Base-by-base conservation (phyloP, 2,888 invertebrate genomes). In the Nomada hirtipes region DNA sequence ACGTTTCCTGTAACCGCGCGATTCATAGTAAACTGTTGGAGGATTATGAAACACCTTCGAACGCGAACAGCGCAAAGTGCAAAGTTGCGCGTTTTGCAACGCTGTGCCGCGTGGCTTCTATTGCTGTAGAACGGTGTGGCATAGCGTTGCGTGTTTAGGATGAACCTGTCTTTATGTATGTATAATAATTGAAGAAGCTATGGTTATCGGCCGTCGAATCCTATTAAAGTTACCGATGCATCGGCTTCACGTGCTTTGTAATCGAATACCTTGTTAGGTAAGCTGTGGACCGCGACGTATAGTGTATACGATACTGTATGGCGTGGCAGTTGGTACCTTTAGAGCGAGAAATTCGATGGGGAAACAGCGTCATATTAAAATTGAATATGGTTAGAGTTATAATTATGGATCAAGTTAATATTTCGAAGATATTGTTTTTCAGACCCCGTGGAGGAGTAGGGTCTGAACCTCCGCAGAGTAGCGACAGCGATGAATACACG, bases 401-500 rank as follows among this genome's bases (percentile, higher is more conserved):
- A 20, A 36, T 60, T 4, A 0, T 60, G 11, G 60, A 52, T 3
- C 50, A 42, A 7, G 13, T 44, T 65, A 63, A 77, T 63, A 63
- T 68, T 36, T 61, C 36, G 26, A 26, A 61, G 57, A n/a, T 50
- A 7, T 26, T 20, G 36, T 11, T 59, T 29, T 92, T 64, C 83
- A 93, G 93, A 90, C 93, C 93, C 90, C 93, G 92, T 87, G 90
- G 91, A 85, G 91, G 91, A 84, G 91, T 91, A 85, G 91, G 92
- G 76, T 89, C 91, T 85, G 93, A 93, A 88, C 90, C 91, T 86
- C 85, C 89, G 88, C 92, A 90, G 64, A 93, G 92, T 84, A 93
- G 92, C 83, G 93, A 93, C 88, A 93, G 93, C 88, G 93, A 93
- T 92, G 93, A 93, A 82, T 92, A 92, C 80, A 86, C 91, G 76